Percentiles rank a stretch among this genome's conserved stretches.
These are phyloP conservation scores for Oncorhynchus nerka DNA, from an alignment of 2,113 vertebrate genomes.

Conservation along the genomic window DNA sequence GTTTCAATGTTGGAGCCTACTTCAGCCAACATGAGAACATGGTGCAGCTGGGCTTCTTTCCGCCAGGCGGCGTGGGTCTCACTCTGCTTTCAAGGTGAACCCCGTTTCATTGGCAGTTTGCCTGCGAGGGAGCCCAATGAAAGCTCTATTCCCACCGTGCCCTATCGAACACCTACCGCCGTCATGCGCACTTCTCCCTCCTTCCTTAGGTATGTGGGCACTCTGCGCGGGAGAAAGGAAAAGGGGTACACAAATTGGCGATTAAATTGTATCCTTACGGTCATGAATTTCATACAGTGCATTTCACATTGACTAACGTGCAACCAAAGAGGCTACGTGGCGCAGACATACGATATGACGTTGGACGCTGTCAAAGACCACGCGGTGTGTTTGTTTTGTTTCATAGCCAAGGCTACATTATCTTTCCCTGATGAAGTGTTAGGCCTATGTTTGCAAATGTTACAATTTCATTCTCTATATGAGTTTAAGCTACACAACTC, in stretches of 20 bases:
- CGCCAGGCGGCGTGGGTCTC: constrained; percentile 55
- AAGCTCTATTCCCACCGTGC: constrained; percentile 60
- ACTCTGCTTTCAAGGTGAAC: constrained; percentile 49
- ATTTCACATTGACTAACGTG: constrained; percentile 8
- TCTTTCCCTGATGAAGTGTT: constrained; percentile 12
- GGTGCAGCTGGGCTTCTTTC: constrained; percentile 7
- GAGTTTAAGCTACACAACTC: neutral
- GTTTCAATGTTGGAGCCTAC: too few relatives aligned
- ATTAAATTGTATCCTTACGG: neutral
- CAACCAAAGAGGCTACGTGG: constrained; percentile 39
- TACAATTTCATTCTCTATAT: neutral
- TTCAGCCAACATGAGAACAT: neutral
- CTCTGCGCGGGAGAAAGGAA: constrained; percentile 58
- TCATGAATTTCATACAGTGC: neutral
- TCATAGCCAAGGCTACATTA: neutral
- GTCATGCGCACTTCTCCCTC: constrained; percentile 70
- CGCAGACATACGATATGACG: neutral
- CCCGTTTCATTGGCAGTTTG: constrained; percentile 35
- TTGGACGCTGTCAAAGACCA: neutral
- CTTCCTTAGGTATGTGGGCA: constrained; percentile 76
- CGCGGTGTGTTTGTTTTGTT: neutral
- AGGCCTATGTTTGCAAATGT: neutral
- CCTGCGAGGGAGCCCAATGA: constrained; percentile 44
- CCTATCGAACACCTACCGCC: constrained; percentile 71
- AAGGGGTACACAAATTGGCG: constrained; percentile 29